These are phyloP conservation scores for Lepidurus arcticus DNA, from an alignment of 1,140 invertebrate species.

Conservation along the genomic window DNA sequence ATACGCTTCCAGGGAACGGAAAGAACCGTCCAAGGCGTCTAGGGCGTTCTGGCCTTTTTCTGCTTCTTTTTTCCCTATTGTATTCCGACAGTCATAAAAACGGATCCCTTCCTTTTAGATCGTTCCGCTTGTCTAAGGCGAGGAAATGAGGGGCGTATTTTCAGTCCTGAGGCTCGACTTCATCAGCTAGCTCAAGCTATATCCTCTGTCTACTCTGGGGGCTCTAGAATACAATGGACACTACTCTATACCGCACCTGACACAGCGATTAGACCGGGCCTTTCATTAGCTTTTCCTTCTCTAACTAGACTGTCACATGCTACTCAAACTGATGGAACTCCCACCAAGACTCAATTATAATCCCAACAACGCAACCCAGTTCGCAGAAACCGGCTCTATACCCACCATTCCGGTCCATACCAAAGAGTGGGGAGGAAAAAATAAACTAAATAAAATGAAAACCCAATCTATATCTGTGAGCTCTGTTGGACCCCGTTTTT, in stretches of 20 bases:
- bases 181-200: slow-evolving; percentile 3
- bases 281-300: slow-evolving; percentile 22
- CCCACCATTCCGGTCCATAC: too few species aligned
- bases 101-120: slow-evolving; percentile 19
- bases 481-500: neutral
- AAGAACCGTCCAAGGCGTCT: neutral
- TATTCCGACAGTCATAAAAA: neutral
- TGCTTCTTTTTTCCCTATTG: neutral
- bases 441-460: too few species aligned
- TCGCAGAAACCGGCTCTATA: too few species aligned
- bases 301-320: slow-evolving; percentile 21
- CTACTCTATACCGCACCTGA: slow-evolving; percentile 13
- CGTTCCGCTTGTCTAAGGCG: slow-evolving; percentile 15
- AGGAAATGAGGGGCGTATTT: slow-evolving; percentile 19
- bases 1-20: neutral
- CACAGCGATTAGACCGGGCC: slow-evolving; percentile 1
- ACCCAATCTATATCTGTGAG: neutral
- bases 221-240: neutral
- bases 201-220: neutral
- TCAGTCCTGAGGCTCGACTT: neutral
- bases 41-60: neutral
- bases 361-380: neutral
- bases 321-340: slow-evolving; percentile 21
- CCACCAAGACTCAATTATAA: slow-evolving; percentile 12
- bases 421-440: too few species aligned